Percentiles rank a stretch among this genome's conserved stretches.
Evolutionary conservation across 2,113 vertebrate species (phyloP).

Genomic region (Danionella cerebrum): DNA sequence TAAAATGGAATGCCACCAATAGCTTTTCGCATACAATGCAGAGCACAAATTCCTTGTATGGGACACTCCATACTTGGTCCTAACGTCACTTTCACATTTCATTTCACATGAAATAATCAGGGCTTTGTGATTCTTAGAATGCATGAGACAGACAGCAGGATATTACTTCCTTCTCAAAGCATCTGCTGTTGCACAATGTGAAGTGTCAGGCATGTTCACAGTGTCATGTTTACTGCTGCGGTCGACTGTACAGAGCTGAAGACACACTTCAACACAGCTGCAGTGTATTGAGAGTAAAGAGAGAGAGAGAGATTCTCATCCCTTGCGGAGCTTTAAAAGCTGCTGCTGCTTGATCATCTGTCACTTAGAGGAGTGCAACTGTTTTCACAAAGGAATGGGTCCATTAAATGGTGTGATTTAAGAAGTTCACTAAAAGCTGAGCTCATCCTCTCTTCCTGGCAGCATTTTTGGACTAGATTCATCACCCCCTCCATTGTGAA

Average conservation of each 20-base stretch:
- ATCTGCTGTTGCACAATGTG: neutral
- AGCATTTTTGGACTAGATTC: neutral
- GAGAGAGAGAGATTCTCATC: no score
- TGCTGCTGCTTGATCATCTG: slow-evolving; percentile 28
- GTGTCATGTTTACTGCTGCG: neutral
- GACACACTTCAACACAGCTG: neutral
- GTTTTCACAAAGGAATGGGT: neutral
- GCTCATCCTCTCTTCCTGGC: slow-evolving; percentile 14
- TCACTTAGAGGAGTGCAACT: neutral
- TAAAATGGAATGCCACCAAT: no score
- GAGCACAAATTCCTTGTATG: no score
- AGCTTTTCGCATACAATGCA: no score
- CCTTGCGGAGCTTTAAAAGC: slow-evolving; percentile 24
- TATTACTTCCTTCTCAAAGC: neutral
- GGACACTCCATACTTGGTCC: no score
- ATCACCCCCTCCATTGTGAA: slow-evolving; percentile 11
- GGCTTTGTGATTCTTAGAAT: no score
- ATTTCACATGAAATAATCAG: no score
- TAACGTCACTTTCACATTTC: no score
- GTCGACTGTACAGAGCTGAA: neutral
- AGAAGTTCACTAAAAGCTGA: neutral
- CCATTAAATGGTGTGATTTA: neutral
- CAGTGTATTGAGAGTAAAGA: neutral
- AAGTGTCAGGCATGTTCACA: neutral
- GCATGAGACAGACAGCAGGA: neutral